A percentile compares a stretch with the other conserved stretches of the same genome.
Conservation (phyloP, 2,113 vertebrate genomes). For the Lanius ludovicianus region DNA sequence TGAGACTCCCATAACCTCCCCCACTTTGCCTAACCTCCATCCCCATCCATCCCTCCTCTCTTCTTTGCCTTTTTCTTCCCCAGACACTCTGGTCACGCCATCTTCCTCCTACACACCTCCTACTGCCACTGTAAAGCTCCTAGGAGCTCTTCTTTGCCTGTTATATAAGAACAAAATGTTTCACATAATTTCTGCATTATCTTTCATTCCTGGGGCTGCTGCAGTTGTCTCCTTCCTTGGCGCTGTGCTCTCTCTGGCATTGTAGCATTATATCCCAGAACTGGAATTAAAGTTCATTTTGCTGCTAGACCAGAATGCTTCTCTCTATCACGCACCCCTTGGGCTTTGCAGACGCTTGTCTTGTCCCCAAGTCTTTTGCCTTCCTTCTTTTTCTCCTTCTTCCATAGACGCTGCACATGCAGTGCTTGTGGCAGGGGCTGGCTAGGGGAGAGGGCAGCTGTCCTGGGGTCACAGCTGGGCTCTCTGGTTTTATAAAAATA, state of each 20-base stretch:
- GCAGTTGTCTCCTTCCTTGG: not conserved
- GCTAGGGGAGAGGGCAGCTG: not conserved
- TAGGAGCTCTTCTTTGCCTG: not conserved
- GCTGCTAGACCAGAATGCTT: slow-evolving; percentile 9
- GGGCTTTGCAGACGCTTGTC: not conserved
- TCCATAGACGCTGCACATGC: not conserved
- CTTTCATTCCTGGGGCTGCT: not conserved
- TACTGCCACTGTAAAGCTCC: not conserved
- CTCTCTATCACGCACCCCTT: not conserved
- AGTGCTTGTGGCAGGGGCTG: not conserved
- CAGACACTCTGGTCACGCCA: not conserved
- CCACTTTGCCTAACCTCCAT: not conserved
- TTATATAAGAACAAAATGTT: not conserved
- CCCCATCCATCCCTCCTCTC: not conserved
- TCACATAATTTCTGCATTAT: not conserved
- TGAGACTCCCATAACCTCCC: not conserved
- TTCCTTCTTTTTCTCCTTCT: not conserved
- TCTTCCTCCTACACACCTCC: not conserved
- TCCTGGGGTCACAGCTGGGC: not conserved
- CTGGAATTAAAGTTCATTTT: not conserved
- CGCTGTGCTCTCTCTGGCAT: not conserved
- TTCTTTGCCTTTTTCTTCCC: not conserved
- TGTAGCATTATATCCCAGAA: not conserved
- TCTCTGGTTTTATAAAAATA: not conserved
- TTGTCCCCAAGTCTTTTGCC: not conserved